Evolutionary conservation across 2,797 vertebrate species (phyloP).

Genomic region (Danio albolineatus): DNA sequence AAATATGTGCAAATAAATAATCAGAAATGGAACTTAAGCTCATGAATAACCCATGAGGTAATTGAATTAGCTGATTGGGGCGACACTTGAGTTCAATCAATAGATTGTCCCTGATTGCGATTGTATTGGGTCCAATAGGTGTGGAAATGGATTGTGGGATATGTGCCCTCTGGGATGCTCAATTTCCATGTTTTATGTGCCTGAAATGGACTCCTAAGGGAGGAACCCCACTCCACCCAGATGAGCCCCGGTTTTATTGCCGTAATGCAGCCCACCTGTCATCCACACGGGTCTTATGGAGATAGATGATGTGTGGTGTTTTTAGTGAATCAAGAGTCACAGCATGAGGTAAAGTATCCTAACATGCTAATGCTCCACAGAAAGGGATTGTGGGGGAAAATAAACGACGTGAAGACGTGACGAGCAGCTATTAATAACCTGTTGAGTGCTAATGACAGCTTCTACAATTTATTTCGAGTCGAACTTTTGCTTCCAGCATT

Average conservation of each 20-base stretch:
- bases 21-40: background rate
- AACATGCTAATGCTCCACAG: constrained; percentile 27
- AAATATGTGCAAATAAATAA: background rate
- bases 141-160: constrained; percentile 12
- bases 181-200: constrained; percentile 44
- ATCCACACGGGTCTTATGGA: constrained; percentile 27
- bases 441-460: constrained; percentile 25
- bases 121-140: constrained; percentile 6
- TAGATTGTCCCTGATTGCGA: background rate
- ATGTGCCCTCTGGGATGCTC: constrained; percentile 39
- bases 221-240: constrained; percentile 30
- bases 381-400: background rate
- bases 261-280: constrained; percentile 35
- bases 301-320: constrained; percentile 21
- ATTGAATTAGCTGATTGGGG: constrained; percentile 26
- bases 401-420: constrained; percentile 7
- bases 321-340: constrained; percentile 27
- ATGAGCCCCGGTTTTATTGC: constrained; percentile 43
- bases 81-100: constrained; percentile 1
- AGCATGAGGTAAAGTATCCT: constrained; percentile 23
- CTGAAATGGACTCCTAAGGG: constrained; percentile 20
- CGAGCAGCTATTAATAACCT: constrained; percentile 38
- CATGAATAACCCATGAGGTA: background rate
- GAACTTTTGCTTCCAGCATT: background rate
- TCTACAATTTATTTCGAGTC: constrained; percentile 4